Evolutionary conservation across 1,140 invertebrate species (phyloP).

Genomic region (Wasmannia auropunctata): DNA sequence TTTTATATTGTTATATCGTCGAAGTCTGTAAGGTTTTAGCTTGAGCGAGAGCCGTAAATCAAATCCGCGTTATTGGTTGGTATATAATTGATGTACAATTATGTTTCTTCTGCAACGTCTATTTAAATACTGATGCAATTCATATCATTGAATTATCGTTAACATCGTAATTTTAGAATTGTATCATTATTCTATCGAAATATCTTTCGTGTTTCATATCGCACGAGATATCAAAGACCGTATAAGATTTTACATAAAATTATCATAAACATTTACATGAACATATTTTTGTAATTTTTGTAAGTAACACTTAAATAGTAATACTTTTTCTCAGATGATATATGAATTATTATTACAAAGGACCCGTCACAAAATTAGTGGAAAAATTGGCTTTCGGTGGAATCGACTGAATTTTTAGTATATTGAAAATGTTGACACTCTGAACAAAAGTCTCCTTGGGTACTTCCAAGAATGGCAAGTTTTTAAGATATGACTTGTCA

Average conservation of each 20-base stretch:
- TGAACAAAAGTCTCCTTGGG: too few relatives aligned
- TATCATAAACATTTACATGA: neutral
- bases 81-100: conserved; percentile 28
- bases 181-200: neutral
- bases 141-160: neutral
- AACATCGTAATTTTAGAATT: neutral
- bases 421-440: too few relatives aligned
- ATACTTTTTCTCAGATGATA: neutral
- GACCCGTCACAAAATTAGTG: too few relatives aligned
- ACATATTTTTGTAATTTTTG: neutral
- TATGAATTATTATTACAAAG: conserved; percentile 15
- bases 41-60: conserved; percentile 25
- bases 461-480: too few relatives aligned
- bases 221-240: neutral
- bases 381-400: too few relatives aligned
- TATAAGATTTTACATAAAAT: neutral
- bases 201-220: neutral
- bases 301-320: neutral
- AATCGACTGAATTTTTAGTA: too few relatives aligned
- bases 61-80: conserved; percentile 32
- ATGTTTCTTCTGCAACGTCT: neutral
- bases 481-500: too few relatives aligned
- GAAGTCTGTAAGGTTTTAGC: conserved; percentile 38
- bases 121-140: neutral
- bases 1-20: conserved; percentile 17